phyloP scores from a whole-genome alignment of 2,797 vertebrate genomes.

The Decapterus maruadsi region DNA sequence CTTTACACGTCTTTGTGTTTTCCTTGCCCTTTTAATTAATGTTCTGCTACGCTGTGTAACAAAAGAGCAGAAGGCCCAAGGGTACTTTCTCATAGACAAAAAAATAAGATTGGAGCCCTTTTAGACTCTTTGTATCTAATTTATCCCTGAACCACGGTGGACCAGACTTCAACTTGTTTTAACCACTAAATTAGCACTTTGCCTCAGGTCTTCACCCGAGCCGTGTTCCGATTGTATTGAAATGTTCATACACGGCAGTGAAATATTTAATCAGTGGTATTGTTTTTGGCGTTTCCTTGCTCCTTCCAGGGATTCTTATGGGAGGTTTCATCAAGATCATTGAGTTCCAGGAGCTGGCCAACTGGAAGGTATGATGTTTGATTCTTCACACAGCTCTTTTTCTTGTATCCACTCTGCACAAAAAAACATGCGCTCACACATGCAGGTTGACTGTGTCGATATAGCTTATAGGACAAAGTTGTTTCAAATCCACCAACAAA shows the following conservation, averaged over 20 bases:
- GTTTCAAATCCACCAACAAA: conserved; percentile 3
- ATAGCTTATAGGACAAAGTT: neutral
- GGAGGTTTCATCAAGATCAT: conserved; percentile 99
- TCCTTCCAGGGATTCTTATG: conserved; percentile 95
- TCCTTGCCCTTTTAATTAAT: conserved; percentile 56
- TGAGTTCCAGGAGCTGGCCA: conserved; percentile 97
- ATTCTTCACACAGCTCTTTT: conserved; percentile 12
- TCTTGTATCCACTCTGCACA: conserved; percentile 4
- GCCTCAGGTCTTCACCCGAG: conserved; percentile 22
- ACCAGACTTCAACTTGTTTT: conserved; percentile 31
- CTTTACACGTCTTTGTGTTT: conserved; percentile 55
- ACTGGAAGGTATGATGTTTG: conserved; percentile 93
- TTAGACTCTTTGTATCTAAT: conserved; percentile 26
- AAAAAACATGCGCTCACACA: neutral
- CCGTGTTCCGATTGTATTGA: conserved; percentile 7
- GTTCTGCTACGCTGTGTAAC: conserved; percentile 36
- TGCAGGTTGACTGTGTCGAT: neutral
- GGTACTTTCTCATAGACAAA: conserved; percentile 49
- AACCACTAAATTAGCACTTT: conserved; percentile 34
- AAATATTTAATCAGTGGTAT: conserved; percentile 45
- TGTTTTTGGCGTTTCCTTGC: conserved; percentile 36
- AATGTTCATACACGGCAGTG: conserved; percentile 23
- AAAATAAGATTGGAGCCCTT: conserved; percentile 50
- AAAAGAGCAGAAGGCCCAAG: conserved; percentile 38
- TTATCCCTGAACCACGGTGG: conserved; percentile 24